These are phyloP conservation scores for Canis aureus DNA, from an alignment of 2,113 vertebrate species.

Conservation along the genomic window DNA sequence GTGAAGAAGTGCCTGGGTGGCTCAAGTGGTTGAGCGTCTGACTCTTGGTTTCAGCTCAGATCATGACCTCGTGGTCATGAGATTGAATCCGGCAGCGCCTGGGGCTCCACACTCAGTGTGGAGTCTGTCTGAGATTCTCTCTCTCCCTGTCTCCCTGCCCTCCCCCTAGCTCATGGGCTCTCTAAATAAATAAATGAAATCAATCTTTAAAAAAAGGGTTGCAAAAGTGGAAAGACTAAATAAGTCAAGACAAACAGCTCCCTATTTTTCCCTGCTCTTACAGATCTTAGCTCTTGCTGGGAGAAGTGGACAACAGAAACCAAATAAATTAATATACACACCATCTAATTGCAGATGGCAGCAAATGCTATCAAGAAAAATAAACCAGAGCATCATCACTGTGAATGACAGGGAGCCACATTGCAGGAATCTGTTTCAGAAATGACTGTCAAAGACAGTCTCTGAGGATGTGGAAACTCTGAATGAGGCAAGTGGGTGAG, in stretches of 20 bases:
- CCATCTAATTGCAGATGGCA: not conserved
- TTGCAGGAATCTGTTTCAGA: rapidly evolving
- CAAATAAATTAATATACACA: not conserved
- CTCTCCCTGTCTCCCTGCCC: not conserved
- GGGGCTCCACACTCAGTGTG: not conserved
- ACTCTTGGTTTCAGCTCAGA: not conserved
- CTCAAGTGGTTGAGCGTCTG: not conserved
- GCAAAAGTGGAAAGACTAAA: not conserved
- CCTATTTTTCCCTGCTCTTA: not conserved
- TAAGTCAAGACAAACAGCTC: not conserved
- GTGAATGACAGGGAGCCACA: no score
- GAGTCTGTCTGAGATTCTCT: not conserved
- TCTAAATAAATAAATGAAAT: not conserved
- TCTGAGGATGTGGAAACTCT: not conserved
- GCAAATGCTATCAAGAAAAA: not conserved
- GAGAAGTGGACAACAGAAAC: not conserved
- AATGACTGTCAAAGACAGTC: not conserved
- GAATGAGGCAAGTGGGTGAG: not conserved
- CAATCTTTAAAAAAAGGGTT: no score
- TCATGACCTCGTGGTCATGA: not conserved
- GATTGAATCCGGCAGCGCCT: not conserved
- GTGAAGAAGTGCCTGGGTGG: not conserved
- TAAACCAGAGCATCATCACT: not conserved
- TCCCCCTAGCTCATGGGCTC: not conserved
- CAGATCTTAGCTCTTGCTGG: not conserved